These are phyloP conservation scores for Trachymyrmex cornetzi DNA, from an alignment of 1,140 invertebrate genomes.

Conservation along the genomic window DNA sequence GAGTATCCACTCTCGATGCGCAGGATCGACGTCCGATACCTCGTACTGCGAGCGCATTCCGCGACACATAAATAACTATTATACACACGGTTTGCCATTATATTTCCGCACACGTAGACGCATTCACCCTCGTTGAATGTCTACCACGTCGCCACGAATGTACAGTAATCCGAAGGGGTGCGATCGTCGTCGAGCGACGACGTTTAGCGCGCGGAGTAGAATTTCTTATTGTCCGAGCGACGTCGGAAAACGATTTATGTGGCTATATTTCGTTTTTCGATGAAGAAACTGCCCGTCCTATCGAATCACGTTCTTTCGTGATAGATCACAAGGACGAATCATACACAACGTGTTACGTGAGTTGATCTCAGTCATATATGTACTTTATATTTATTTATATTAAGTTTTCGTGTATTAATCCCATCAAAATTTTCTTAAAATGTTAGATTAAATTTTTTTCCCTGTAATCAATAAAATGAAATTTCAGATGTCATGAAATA, in stretches of 20 bases:
- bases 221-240: constrained; percentile 69
- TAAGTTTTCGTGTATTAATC: constrained; percentile 2
- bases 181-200: constrained; percentile 62
- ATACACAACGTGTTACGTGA: constrained; percentile 29
- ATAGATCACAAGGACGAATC: constrained; percentile 58
- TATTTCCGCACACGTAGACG: constrained; percentile 71
- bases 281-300: constrained; percentile 35
- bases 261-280: constrained; percentile 69
- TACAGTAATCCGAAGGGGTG: constrained; percentile 65
- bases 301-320: constrained; percentile 52
- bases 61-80: constrained; percentile 81
- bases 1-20: constrained; percentile 10
- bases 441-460: neutral
- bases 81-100: constrained; percentile 70
- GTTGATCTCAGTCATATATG: neutral
- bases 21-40: constrained; percentile 9
- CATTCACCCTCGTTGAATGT: constrained; percentile 60
- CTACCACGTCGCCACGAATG: constrained; percentile 23
- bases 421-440: neutral
- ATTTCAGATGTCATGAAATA: neutral
- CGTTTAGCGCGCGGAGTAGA: constrained; percentile 68
- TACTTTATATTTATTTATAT: constrained; percentile 35
- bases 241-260: constrained; percentile 71
- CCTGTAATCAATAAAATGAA: neutral
- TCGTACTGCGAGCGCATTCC: constrained; percentile 59